A percentile compares a stretch with the other conserved stretches of the same genome.
These are phyloP conservation scores for Manis pentadactyla DNA, from an alignment of 2,797 vertebrate species.

Conservation along the genomic window DNA sequence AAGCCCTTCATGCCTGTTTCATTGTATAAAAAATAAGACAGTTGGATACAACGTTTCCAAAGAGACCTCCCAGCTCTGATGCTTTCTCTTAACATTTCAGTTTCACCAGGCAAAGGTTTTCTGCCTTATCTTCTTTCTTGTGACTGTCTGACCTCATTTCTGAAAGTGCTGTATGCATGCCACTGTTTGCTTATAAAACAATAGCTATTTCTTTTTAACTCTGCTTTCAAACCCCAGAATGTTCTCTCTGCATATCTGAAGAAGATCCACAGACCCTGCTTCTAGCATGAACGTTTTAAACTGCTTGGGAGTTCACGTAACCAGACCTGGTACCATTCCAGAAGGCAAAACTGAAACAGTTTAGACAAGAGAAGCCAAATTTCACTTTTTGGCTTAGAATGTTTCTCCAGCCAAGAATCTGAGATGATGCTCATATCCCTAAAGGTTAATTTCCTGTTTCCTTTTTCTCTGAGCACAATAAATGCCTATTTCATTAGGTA, in stretches of 20 bases:
- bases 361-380: neutral
- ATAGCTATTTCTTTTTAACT: neutral
- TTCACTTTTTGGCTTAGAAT: neutral
- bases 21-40: neutral
- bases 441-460: slow-evolving; percentile 60
- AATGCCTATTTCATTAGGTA: slow-evolving; percentile 55
- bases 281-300: neutral
- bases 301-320: neutral
- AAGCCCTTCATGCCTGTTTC: neutral
- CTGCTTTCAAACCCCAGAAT: neutral
- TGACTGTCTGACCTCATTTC: rapidly evolving
- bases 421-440: neutral
- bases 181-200: neutral
- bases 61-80: neutral
- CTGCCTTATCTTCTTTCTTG: neutral
- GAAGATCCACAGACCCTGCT: neutral
- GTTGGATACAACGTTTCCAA: neutral
- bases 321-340: neutral
- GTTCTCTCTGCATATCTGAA: neutral
- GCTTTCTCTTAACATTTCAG: neutral
- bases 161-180: neutral
- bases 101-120: neutral
- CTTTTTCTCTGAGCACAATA: slow-evolving; percentile 33
- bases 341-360: neutral
- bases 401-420: slow-evolving; percentile 62